Conservation (phyloP, 2,888 invertebrate genomes). For the Pachydiplax longipennis region DNA sequence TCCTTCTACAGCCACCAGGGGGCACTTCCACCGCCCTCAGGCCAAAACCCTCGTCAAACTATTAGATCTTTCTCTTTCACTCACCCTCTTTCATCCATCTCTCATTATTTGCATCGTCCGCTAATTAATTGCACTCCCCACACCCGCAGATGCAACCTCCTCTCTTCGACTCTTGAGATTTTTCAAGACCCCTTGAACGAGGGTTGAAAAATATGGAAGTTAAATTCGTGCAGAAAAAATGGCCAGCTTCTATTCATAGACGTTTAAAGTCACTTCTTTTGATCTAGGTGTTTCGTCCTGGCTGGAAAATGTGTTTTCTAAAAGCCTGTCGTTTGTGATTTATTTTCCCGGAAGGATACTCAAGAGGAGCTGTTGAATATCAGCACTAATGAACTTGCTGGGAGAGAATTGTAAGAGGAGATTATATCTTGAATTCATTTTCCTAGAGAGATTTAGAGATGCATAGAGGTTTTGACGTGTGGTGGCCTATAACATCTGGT, state of each 20-base stretch:
- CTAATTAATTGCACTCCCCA: constrained; percentile 25
- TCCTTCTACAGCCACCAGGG: neutral
- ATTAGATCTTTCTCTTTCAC: neutral
- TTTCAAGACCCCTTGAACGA: neutral
- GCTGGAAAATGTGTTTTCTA: neutral
- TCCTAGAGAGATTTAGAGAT: no score
- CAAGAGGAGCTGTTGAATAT: neutral
- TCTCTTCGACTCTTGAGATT: neutral
- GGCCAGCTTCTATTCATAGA: neutral
- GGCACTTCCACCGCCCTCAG: neutral
- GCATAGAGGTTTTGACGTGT: no score
- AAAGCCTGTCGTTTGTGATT: neutral
- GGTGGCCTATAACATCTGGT: no score
- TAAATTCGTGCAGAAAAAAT: neutral
- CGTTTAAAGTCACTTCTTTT: neutral
- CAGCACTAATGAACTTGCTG: no score
- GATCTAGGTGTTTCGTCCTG: neutral
- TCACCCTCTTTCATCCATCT: neutral
- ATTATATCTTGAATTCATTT: no score
- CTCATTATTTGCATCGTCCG: constrained; percentile 20
- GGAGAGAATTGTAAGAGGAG: no score
- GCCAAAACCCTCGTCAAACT: neutral
- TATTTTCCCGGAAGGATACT: neutral
- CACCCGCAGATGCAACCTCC: neutral
- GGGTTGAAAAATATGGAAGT: neutral